Conservation (phyloP, 2,113 vertebrate species). For the Syngnathus typhle region DNA sequence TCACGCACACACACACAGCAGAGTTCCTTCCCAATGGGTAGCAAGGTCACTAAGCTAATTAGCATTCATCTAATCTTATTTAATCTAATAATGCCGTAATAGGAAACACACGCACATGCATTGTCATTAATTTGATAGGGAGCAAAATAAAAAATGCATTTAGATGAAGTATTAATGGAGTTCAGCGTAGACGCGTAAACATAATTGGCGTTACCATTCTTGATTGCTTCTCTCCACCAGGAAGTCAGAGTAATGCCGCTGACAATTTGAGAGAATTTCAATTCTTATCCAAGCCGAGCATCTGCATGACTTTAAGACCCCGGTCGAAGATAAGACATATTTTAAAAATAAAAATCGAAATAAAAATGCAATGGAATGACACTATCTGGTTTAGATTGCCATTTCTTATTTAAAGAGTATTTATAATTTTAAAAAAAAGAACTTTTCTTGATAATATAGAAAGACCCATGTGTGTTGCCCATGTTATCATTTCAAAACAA, state of each 20-base stretch:
- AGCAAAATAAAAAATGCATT: neutral
- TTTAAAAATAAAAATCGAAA: neutral
- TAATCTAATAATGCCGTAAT: neutral
- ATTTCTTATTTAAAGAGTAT: neutral
- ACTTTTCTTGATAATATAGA: no score
- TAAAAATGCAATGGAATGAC: neutral
- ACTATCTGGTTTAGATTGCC: neutral
- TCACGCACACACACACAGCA: neutral
- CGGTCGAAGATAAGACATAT: neutral
- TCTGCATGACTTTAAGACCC: neutral
- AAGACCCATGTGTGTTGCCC: neutral
- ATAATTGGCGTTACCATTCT: neutral
- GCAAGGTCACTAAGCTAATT: neutral
- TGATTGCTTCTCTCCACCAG: neutral
- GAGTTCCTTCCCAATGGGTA: neutral
- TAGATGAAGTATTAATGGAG: conserved; percentile 4
- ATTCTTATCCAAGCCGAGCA: neutral
- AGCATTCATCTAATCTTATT: conserved; percentile 1
- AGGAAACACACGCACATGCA: neutral
- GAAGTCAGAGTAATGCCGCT: neutral
- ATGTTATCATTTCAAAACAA: neutral
- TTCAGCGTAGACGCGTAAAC: conserved; percentile 3
- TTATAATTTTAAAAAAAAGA: neutral
- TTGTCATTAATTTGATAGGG: neutral
- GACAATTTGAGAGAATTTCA: neutral